Percentiles rank a stretch among this genome's conserved stretches.
Conservation (phyloP, 2,797 vertebrate genomes). For the Periparus ater region DNA sequence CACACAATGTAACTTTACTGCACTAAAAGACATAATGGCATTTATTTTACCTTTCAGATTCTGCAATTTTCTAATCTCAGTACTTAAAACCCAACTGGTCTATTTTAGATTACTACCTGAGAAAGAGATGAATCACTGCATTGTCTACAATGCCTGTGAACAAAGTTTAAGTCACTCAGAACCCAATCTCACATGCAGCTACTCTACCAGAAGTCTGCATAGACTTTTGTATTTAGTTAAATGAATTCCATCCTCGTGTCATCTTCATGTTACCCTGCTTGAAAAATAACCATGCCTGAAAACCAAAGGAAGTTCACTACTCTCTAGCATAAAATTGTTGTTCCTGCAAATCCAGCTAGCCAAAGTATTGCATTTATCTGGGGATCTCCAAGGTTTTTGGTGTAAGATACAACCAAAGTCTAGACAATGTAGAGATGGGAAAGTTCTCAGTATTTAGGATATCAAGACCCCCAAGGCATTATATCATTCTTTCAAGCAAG, state of each 20-base stretch:
- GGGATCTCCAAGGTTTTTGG: not conserved
- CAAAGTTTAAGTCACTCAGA: not conserved
- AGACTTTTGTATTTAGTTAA: not conserved
- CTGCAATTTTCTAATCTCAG: not conserved
- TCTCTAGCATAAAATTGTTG: not conserved
- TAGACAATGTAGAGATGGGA: constrained; percentile 28
- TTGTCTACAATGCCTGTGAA: not conserved
- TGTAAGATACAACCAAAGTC: not conserved
- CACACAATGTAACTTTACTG: not conserved
- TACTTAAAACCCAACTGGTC: not conserved
- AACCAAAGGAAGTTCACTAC: not conserved
- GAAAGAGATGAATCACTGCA: not conserved
- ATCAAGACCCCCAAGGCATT: constrained; percentile 25
- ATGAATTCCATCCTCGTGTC: not conserved
- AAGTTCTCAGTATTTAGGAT: constrained; percentile 46
- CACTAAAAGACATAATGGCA: not conserved
- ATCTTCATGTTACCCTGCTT: not conserved
- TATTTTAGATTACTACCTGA: not conserved
- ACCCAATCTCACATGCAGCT: not conserved
- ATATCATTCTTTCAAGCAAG: constrained; percentile 23
- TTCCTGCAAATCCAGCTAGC: not conserved
- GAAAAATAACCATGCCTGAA: not conserved
- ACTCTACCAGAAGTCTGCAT: not conserved
- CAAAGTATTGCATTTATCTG: not conserved
- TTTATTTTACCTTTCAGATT: not conserved